phyloP scores from a whole-genome alignment of 2,113 vertebrate genomes.

The Panthera tigris region DNA sequence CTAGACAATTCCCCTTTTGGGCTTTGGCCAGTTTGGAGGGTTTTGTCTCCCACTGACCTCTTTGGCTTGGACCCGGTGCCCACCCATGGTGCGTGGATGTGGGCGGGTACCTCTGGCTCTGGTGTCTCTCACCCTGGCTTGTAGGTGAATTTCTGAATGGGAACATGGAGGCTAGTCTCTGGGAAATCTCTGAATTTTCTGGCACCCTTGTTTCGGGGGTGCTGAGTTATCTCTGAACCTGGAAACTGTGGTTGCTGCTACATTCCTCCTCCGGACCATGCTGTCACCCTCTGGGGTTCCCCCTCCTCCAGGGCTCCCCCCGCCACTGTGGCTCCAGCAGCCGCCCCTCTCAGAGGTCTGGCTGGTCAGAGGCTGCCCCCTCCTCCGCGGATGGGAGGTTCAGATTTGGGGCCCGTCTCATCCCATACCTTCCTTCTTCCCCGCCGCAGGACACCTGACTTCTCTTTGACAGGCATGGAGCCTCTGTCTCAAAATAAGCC shows the following conservation, averaged over 20 bases:
- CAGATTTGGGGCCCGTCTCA: neutral
- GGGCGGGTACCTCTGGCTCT: neutral
- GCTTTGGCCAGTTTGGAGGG: neutral
- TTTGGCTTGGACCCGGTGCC: neutral
- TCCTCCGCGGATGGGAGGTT: neutral
- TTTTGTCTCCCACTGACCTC: neutral
- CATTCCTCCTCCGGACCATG: neutral
- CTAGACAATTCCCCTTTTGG: neutral
- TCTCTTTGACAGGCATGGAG: neutral
- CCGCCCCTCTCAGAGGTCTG: neutral
- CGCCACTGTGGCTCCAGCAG: neutral
- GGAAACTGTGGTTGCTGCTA: neutral
- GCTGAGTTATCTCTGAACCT: neutral
- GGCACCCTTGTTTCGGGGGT: neutral
- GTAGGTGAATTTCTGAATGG: slow-evolving; percentile 17
- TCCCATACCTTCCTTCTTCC: neutral
- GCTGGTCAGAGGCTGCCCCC: neutral
- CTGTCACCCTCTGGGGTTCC: neutral
- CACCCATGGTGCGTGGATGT: rapidly evolving
- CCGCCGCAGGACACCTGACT: neutral
- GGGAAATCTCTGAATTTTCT: slow-evolving; percentile 52
- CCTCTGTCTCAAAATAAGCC: neutral
- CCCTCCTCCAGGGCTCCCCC: neutral
- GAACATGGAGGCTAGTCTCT: neutral
- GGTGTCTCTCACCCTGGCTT: neutral